These are phyloP conservation scores for Ifrita kowaldi DNA, from an alignment of 2,113 vertebrate species.

Conservation along the genomic window DNA sequence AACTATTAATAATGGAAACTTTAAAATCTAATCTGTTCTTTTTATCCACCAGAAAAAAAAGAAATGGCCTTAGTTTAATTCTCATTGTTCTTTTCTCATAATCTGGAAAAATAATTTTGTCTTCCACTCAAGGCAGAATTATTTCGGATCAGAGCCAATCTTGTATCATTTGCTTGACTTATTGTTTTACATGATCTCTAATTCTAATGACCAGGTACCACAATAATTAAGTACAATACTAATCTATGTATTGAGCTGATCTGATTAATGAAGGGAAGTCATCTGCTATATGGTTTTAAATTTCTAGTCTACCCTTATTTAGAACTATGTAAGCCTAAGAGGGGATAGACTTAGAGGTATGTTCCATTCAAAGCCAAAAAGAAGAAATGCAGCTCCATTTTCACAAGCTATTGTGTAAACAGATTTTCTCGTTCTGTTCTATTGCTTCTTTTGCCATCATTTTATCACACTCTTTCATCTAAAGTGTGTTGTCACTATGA, in stretches of 20 bases:
- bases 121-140: not conserved
- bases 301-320: not conserved
- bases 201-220: not conserved
- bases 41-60: not conserved
- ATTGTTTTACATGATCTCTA: not conserved
- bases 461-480: not conserved
- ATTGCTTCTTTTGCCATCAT: not conserved
- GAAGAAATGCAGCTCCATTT: not conserved
- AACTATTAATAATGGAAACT: not conserved
- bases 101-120: not conserved
- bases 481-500: not conserved
- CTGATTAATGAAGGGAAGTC: not conserved
- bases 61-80: not conserved
- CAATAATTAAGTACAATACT: not conserved
- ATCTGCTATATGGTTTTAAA: not conserved
- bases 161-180: not conserved
- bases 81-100: not conserved
- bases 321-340: not conserved
- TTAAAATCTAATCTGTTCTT: not conserved
- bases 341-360: not conserved
- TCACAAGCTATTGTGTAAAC: not conserved
- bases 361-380: not conserved
- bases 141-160: accelerated
- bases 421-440: not conserved
- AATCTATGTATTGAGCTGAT: not conserved